Percentiles rank a stretch among this genome's conserved stretches.
phyloP scores from a whole-genome alignment of 2,888 invertebrate genomes.

The Gortyna flavago region DNA sequence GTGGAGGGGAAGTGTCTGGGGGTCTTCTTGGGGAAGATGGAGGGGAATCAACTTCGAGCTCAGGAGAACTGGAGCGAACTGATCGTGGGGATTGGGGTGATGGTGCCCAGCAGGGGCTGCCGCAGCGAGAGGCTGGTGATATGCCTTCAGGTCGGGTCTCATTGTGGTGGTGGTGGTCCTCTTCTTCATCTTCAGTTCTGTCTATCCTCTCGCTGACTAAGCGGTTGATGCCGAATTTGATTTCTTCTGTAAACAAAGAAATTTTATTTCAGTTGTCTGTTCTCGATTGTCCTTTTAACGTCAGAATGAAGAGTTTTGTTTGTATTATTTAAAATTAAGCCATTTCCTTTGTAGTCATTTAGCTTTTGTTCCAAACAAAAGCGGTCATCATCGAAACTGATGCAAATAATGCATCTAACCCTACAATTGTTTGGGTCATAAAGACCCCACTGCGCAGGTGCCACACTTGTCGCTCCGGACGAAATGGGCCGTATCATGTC shows the following conservation, averaged over 20 bases:
- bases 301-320: background rate
- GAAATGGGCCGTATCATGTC: conserved; percentile 92
- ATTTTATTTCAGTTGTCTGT: background rate
- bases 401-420: conserved; percentile 68
- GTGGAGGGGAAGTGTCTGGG: conserved; percentile 86
- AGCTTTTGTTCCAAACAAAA: conserved; percentile 36
- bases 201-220: conserved; percentile 92
- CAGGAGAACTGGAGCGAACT: conserved; percentile 91
- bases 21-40: conserved; percentile 91
- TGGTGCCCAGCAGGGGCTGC: conserved; percentile 90
- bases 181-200: conserved; percentile 91
- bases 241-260: conserved; percentile 92
- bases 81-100: conserved; percentile 87
- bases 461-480: conserved; percentile 88
- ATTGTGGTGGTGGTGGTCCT: conserved; percentile 86
- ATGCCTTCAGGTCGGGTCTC: conserved; percentile 80
- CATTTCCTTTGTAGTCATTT: conserved; percentile 39
- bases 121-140: conserved; percentile 88
- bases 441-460: conserved; percentile 88
- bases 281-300: background rate
- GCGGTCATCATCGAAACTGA: conserved; percentile 49
- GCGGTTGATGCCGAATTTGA: conserved; percentile 96
- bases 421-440: conserved; percentile 79
- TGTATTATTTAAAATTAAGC: conserved; percentile 30
- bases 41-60: conserved; percentile 94